Evolutionary conservation across 2,797 vertebrate genomes (phyloP), one percentile per base, ranked within the genome.

Genomic region (Calcarius lapponicus): DNA sequence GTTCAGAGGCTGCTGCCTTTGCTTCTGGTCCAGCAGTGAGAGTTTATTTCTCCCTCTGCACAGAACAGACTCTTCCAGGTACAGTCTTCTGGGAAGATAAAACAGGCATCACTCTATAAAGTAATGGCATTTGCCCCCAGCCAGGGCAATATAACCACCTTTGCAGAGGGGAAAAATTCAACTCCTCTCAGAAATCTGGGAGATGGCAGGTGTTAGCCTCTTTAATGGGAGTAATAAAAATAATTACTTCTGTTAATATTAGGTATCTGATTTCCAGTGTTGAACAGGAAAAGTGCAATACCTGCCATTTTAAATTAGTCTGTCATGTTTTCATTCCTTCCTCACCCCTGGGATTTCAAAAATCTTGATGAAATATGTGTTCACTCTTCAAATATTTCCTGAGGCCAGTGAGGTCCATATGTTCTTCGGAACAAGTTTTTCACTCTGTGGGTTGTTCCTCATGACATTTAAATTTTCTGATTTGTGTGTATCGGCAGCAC

Each of bases 371-470:
- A 98, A 98, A 98, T 97, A 95, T 98, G 95, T 97, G 95, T 96
- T 94, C 89, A 88, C 96, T 97, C 92, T 96, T 96, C 96, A 98
- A 98, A 97, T 97, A 98, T 98, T 98, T 98, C 98, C 98, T 98
- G 97, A 98, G 98, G 97, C 97, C 97, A 97, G 97, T 97, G 96
- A 96, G 93, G 96, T 97, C 97, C 97, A 97, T 97, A 97, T 98
- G 97, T 96, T 98, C 94, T 94, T 95, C 97, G 86, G 95, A 97
- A 95, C 86, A 96, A 96, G 93, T 96, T 97, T 97, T 97, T 97
- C 89, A 92, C 88, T 95, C 89, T 72, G 58, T 93, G 91, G 97
- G 96, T 97, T 96, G 93, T 91, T 97, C 84, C 80, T 97, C 91
- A 93, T 80, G 95, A 95, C 95, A 97, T 95, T 97, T 91, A 96